These are phyloP conservation scores for Pocillopora meandrina DNA, from an alignment of 92 coral and sea anemone species.

Conservation along the genomic window DNA sequence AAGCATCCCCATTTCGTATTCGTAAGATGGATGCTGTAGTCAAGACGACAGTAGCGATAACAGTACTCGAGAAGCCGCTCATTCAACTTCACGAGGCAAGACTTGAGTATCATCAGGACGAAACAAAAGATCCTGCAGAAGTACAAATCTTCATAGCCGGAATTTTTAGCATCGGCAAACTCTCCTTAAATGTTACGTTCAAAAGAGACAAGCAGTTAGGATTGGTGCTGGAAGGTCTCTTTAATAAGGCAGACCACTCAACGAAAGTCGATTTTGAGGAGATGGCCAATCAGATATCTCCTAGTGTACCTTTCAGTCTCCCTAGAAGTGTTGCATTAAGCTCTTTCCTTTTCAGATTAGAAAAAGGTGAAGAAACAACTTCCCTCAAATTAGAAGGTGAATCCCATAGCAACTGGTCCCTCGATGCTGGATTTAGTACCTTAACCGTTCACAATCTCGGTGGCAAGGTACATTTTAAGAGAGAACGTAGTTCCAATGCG, in stretches of 20 bases:
- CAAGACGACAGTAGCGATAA: background rate
- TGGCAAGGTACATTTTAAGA: constrained; percentile 6
- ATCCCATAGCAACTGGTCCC: background rate
- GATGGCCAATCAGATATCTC: constrained; percentile 17
- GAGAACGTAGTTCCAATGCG: background rate
- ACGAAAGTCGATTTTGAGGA: constrained; percentile 7
- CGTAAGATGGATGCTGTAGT: constrained; percentile 13
- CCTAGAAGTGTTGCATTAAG: constrained; percentile 13
- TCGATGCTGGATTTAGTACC: constrained; percentile 16
- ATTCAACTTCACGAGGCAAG: constrained; percentile 17
- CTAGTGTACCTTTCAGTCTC: background rate
- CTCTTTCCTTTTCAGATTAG: background rate
- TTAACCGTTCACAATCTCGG: background rate
- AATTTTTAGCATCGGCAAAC: background rate
- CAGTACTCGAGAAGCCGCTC: constrained; percentile 3
- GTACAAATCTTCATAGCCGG: constrained; percentile 2
- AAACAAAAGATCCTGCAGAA: background rate
- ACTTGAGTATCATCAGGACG: constrained; percentile 15
- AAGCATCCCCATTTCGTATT: constrained; percentile 16
- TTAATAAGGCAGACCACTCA: background rate
- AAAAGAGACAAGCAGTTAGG: background rate
- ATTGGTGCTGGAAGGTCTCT: constrained; percentile 8
- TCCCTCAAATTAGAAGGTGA: constrained; percentile 1
- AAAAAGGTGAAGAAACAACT: background rate
- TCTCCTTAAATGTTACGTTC: background rate